These are phyloP conservation scores for Aquatica leii DNA, from an alignment of 2,888 invertebrate species.

Conservation along the genomic window DNA sequence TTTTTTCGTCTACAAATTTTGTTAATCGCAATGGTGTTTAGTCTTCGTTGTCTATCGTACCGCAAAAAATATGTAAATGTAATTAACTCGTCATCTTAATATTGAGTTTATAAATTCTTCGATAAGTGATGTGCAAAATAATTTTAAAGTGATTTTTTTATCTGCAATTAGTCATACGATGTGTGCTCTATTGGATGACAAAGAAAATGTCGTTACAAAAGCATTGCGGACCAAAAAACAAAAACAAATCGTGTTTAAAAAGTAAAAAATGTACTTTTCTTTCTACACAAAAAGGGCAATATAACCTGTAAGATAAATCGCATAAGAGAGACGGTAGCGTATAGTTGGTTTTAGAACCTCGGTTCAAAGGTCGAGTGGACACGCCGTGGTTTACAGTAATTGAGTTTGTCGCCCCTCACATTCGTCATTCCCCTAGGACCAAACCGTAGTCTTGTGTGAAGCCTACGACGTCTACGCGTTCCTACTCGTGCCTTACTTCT, in stretches of 20 bases:
- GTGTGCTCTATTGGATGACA: no score
- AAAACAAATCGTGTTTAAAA: slow-evolving; percentile 7
- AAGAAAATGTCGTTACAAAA: no score
- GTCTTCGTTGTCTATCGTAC: no score
- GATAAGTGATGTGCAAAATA: no score
- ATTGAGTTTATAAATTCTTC: no score
- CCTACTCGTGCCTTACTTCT: slow-evolving; percentile 11
- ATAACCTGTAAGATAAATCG: slow-evolving; percentile 34
- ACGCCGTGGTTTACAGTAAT: slow-evolving; percentile 56
- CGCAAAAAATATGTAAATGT: no score
- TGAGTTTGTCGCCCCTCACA: slow-evolving; percentile 53
- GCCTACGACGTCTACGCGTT: slow-evolving; percentile 31
- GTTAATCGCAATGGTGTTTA: no score
- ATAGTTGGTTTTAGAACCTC: slow-evolving; percentile 37
- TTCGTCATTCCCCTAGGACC: slow-evolving; percentile 51
- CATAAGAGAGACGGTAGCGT: slow-evolving; percentile 20
- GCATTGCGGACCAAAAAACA: not conserved
- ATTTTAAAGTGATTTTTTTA: no score
- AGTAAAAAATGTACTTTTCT: slow-evolving; percentile 22
- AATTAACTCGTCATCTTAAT: no score
- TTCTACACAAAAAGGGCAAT: slow-evolving; percentile 30
- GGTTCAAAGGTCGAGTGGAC: slow-evolving; percentile 55
- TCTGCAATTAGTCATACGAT: no score
- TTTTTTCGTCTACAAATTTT: no score
- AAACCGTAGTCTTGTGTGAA: slow-evolving; percentile 26